Evolutionary conservation across 2,888 invertebrate genomes (phyloP).

Genomic region (Emmelina monodactyla): DNA sequence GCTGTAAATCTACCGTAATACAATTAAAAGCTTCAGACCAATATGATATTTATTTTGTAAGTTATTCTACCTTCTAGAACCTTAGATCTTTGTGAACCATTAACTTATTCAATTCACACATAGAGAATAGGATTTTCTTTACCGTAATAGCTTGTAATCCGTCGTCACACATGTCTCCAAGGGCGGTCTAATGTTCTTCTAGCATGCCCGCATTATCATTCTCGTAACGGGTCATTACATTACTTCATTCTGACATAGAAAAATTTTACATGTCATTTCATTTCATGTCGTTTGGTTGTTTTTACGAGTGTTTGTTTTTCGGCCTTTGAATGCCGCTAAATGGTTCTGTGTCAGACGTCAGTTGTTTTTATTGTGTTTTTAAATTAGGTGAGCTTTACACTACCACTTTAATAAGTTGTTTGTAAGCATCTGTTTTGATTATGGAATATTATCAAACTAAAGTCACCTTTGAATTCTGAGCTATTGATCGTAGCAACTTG

Average conservation of each 20-base stretch:
- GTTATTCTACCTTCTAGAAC: constrained; percentile 7
- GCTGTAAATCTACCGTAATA: too few species aligned
- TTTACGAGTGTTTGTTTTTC: constrained; percentile 61
- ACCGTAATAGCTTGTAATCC: constrained; percentile 48
- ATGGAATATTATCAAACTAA: too few species aligned
- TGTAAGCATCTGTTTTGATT: too few species aligned
- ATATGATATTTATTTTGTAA: too few species aligned
- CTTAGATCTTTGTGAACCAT: constrained; percentile 34
- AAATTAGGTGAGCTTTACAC: too few species aligned
- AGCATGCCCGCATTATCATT: constrained; percentile 55
- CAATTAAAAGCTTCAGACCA: too few species aligned
- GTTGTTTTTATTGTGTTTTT: too few species aligned
- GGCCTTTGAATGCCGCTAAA: constrained; percentile 18
- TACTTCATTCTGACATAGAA: constrained; percentile 63
- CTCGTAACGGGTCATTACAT: constrained; percentile 63
- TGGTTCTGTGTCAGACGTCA: neutral
- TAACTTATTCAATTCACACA: constrained; percentile 57
- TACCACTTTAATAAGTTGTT: too few species aligned
- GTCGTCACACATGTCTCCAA: constrained; percentile 45
- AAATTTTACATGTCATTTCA: constrained; percentile 64
- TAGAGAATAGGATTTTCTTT: constrained; percentile 49
- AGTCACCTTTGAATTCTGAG: too few species aligned
- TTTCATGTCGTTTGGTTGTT: too few species aligned
- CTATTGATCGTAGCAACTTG: too few species aligned
- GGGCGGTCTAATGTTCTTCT: constrained; percentile 48